phyloP scores from a whole-genome alignment of 2,797 vertebrate genomes.

The Myotis myotis region DNA sequence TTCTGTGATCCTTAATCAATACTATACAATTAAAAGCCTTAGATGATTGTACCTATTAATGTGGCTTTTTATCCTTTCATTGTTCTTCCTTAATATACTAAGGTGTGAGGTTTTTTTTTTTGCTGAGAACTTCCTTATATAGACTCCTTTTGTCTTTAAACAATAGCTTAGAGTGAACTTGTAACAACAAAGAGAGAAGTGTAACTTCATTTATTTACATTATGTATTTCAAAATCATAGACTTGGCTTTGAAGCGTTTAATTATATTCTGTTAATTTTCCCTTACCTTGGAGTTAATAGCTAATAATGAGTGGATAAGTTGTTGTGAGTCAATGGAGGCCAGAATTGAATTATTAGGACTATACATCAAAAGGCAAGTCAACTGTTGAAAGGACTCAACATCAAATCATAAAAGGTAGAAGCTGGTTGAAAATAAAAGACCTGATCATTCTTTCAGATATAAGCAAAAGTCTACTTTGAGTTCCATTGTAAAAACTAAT shows the following conservation, averaged over 20 bases:
- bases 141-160: not conserved
- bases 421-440: not conserved
- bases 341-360: not conserved
- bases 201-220: not conserved
- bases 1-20: not conserved
- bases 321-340: not conserved
- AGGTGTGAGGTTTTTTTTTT: not conserved
- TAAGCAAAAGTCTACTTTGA: not conserved
- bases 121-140: not conserved
- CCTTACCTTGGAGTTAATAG: not conserved
- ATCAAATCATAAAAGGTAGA: constrained; percentile 4
- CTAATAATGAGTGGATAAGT: not conserved
- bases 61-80: not conserved
- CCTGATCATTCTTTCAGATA: not conserved
- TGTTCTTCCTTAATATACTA: not conserved
- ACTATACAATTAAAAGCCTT: no score
- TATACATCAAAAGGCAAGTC: not conserved
- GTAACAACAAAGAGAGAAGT: not conserved
- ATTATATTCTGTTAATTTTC: not conserved
- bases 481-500: not conserved
- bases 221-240: not conserved
- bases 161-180: not conserved
- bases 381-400: not conserved
- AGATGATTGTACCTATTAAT: not conserved
- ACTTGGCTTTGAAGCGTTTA: not conserved